These are phyloP conservation scores for Chelonus formosanus DNA, from an alignment of 2,888 invertebrate species.

Conservation along the genomic window DNA sequence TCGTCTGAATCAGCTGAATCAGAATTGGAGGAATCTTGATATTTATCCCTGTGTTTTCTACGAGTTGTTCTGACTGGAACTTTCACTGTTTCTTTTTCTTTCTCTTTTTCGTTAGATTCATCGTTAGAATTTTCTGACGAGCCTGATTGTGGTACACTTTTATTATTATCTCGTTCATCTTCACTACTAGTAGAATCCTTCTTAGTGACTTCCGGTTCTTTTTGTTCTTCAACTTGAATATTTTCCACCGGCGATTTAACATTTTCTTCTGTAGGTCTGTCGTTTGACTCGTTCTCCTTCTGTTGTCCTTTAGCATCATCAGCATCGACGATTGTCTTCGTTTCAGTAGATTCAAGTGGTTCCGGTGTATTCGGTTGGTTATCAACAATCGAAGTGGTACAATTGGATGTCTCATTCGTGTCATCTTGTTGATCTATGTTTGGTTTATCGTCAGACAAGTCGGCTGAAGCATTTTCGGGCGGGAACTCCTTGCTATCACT, in stretches of 20 bases:
- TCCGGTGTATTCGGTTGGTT: slow-evolving; percentile 27
- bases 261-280: not conserved
- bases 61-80: slow-evolving; percentile 44
- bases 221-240: slow-evolving; percentile 16
- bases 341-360: not conserved
- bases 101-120: slow-evolving; percentile 15
- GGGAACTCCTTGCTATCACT: slow-evolving; percentile 65
- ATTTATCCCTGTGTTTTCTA: slow-evolving; percentile 57
- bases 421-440: slow-evolving; percentile 61
- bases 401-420: slow-evolving; percentile 33
- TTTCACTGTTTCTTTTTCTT: slow-evolving; percentile 25
- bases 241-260: not conserved
- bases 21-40: slow-evolving; percentile 59
- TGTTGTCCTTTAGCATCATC: slow-evolving; percentile 32
- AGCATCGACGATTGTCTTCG: slow-evolving; percentile 1
- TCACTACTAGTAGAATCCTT: slow-evolving; percentile 12
- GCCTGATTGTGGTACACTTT: slow-evolving; percentile 42
- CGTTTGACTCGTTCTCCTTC: slow-evolving; percentile 22
- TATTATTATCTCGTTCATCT: slow-evolving; percentile 35
- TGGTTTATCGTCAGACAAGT: slow-evolving; percentile 65
- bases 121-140: slow-evolving; percentile 46
- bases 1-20: slow-evolving; percentile 59
- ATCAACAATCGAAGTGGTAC: slow-evolving; percentile 39
- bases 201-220: slow-evolving; percentile 10
- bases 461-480: slow-evolving; percentile 63